These are phyloP conservation scores for Chrysogorgia sp. DNA, from an alignment of 92 coral and sea anemone species.

Conservation along the genomic window DNA sequence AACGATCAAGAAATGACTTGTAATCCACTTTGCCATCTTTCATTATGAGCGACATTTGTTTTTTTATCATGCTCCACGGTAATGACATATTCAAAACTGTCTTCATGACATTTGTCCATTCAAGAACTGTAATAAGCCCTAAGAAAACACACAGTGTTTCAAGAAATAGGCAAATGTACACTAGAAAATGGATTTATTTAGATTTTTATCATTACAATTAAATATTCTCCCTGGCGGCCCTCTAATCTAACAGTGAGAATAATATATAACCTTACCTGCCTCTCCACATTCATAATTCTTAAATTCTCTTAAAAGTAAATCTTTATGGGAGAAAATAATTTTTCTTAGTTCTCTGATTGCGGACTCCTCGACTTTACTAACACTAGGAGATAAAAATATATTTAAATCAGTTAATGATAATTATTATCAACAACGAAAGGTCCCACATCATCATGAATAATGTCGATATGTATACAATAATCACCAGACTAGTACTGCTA, in stretches of 20 bases:
- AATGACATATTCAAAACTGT: slow-evolving; percentile 77
- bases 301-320: slow-evolving; percentile 76
- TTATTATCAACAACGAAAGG: no score
- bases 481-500: no score
- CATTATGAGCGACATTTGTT: slow-evolving; percentile 69
- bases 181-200: no score
- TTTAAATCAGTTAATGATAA: no score
- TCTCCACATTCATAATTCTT: slow-evolving; percentile 68
- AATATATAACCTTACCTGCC: slow-evolving; percentile 62
- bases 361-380: slow-evolving; percentile 91
- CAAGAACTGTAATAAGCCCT: slow-evolving; percentile 77
- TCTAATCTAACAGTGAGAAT: no score
- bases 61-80: slow-evolving; percentile 93
- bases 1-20: slow-evolving; percentile 79
- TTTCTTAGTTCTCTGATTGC: slow-evolving; percentile 85
- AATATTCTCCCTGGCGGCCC: no score
- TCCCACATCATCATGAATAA: no score
- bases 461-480: no score
- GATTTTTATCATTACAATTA: no score
- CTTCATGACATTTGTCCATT: slow-evolving; percentile 87
- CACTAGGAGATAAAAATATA: slow-evolving; percentile 47
- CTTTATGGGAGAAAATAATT: slow-evolving; percentile 80
- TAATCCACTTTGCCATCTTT: slow-evolving; percentile 89
- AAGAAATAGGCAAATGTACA: no score
- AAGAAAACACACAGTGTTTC: background rate